Base-by-base conservation (phyloP, 2,888 invertebrate species). In the Apotomis turbidana region DNA sequence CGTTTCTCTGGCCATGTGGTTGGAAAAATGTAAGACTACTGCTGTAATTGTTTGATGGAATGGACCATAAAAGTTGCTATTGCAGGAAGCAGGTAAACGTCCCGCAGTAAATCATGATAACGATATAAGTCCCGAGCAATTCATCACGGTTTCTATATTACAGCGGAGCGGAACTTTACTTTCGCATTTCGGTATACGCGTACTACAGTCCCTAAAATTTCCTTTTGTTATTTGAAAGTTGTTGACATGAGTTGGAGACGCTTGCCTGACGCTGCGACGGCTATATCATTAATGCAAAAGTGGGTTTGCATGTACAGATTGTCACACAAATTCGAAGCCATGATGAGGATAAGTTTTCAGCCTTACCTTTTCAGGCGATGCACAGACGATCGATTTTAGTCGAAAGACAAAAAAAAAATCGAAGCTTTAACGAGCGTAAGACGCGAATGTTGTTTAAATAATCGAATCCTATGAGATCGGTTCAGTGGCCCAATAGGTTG, bases 71-170 rank as follows among this genome's bases (percentile, higher is more conserved):
- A 52, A 46, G 15, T 49, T 8, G 13, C 15, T 57, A 51, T 41
- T 57, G 38, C 57, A n/a, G 60, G 55, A 44, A 44, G 41, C 38
- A 67, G 66, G 67, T 67, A 58, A 57, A 49, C 57, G 58, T 58
- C 46, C 51, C 57, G 57, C n/a, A 62, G 55, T 70, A 62, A 57
- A 70, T 70, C 70, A 57, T 36, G 15, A 63, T 63, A 70, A 70
- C 69, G 70, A 64, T 59, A 36, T 54, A 71, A 66, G 66, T 49
- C 66, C 15, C n/a, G 44, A 49, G 38, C 66, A 71, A 66, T 66
- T 54, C 64, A 66, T 66, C 70, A 55, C 66, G 49, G 15, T 54
- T 36, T 44, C 27, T 46, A 36, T 59, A 54, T 38, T 70, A 41
- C 66, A 54, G 49, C 54, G 54, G 49, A 49, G 41, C 41, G 41